Percentiles rank a stretch among this genome's conserved stretches.
These are phyloP conservation scores for Buphagus erythrorhynchus DNA, from an alignment of 2,797 vertebrate genomes.

Conservation along the genomic window DNA sequence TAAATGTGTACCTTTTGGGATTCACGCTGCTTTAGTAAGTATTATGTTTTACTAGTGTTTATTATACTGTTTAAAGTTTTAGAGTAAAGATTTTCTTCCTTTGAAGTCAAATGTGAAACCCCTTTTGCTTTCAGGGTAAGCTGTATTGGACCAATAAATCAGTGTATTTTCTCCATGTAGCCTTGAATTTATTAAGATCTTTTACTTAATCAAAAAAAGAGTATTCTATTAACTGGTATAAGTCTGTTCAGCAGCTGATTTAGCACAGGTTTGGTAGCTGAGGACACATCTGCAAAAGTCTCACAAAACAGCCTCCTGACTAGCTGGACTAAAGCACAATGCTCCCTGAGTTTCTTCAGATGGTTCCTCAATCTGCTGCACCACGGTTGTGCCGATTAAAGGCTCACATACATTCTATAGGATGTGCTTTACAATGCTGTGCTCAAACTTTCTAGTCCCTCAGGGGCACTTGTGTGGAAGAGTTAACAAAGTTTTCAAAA, in stretches of 20 bases:
- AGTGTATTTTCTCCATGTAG: background rate
- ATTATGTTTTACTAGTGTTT: constrained; percentile 21
- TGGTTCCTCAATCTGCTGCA: background rate
- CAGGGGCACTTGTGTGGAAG: background rate
- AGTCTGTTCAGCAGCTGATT: background rate
- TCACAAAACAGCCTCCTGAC: background rate
- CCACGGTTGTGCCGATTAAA: background rate
- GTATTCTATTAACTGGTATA: background rate
- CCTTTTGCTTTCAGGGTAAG: background rate
- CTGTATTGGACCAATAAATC: background rate
- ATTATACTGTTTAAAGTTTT: background rate
- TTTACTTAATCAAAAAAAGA: background rate
- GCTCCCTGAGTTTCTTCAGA: background rate
- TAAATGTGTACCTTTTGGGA: background rate
- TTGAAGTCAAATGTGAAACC: constrained; percentile 33
- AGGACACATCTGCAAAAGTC: background rate
- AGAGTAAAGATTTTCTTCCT: background rate
- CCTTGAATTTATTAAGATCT: background rate
- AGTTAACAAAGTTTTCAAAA: background rate
- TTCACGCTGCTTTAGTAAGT: constrained; percentile 8
- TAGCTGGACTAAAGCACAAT: background rate
- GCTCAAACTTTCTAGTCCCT: background rate
- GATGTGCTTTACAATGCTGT: background rate
- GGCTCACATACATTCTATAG: background rate
- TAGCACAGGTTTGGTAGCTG: background rate